These are phyloP conservation scores for Sesamia inferens DNA, from an alignment of 2,888 invertebrate genomes.

Conservation along the genomic window DNA sequence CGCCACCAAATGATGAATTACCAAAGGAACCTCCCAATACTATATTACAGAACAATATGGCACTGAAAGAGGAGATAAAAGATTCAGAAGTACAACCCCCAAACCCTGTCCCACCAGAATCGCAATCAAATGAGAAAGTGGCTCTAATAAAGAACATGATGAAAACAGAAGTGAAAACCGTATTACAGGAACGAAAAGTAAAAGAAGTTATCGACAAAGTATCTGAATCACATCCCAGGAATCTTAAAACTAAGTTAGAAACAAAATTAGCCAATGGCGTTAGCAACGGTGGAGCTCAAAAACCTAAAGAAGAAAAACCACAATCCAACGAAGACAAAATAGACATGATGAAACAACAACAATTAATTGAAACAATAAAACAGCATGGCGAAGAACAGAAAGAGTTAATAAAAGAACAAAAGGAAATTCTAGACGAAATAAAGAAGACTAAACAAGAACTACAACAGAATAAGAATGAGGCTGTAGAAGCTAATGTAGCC, in stretches of 20 bases:
- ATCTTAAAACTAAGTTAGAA: slow-evolving; percentile 76
- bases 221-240: slow-evolving; percentile 80
- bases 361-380: slow-evolving; percentile 91
- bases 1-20: slow-evolving; percentile 66
- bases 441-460: slow-evolving; percentile 89
- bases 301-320: slow-evolving; percentile 56
- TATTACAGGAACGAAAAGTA: slow-evolving; percentile 72
- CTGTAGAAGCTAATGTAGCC: slow-evolving; percentile 79
- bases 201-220: slow-evolving; percentile 71
- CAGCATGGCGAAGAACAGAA: slow-evolving; percentile 92
- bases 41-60: slow-evolving; percentile 50
- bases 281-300: slow-evolving; percentile 59
- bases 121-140: slow-evolving; percentile 81
- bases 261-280: slow-evolving; percentile 71
- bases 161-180: slow-evolving; percentile 76
- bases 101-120: slow-evolving; percentile 85
- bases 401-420: slow-evolving; percentile 92
- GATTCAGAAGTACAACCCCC: slow-evolving; percentile 86
- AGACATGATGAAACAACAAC: slow-evolving; percentile 82
- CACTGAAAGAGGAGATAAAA: slow-evolving; percentile 67
- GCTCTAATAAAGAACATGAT: slow-evolving; percentile 67
- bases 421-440: slow-evolving; percentile 91
- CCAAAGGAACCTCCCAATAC: slow-evolving; percentile 55
- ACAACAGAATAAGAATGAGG: slow-evolving; percentile 85
- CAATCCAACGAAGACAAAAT: slow-evolving; percentile 65